Percentiles rank a stretch among this genome's conserved stretches.
These are phyloP conservation scores for Ochotona curzoniae DNA, from an alignment of 2,113 vertebrate species.

Conservation along the genomic window DNA sequence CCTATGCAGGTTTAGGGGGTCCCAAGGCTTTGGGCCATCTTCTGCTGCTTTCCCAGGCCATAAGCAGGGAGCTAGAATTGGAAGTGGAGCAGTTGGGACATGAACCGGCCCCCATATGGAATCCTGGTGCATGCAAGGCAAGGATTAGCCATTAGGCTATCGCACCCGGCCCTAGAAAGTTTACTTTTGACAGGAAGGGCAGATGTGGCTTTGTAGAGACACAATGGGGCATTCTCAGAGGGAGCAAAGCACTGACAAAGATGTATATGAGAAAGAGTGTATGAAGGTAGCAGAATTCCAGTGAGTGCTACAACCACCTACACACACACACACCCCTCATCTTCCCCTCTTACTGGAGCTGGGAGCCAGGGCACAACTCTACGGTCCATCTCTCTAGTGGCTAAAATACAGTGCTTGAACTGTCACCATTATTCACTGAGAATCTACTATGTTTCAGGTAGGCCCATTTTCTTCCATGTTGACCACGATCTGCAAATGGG, in stretches of 20 bases:
- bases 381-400: background rate
- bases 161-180: too few relatives aligned
- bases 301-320: background rate
- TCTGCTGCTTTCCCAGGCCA: too few relatives aligned
- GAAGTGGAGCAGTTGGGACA: too few relatives aligned
- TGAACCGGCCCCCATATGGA: too few relatives aligned
- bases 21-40: too few relatives aligned
- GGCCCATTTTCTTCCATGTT: background rate
- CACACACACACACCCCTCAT: too few relatives aligned
- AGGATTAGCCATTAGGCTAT: too few relatives aligned
- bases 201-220: background rate
- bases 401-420: background rate
- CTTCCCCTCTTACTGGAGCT: background rate
- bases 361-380: background rate
- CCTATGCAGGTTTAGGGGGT: too few relatives aligned
- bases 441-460: background rate
- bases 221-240: background rate
- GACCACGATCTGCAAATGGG: background rate
- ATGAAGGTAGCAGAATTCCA: background rate
- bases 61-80: too few relatives aligned
- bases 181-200: background rate
- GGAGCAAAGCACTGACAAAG: conserved; percentile 22
- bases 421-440: background rate
- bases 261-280: background rate
- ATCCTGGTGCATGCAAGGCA: too few relatives aligned